A percentile compares a stretch with the other conserved stretches of the same genome.
Conservation (phyloP, 2,113 vertebrate species). For the Coturnix japonica region DNA sequence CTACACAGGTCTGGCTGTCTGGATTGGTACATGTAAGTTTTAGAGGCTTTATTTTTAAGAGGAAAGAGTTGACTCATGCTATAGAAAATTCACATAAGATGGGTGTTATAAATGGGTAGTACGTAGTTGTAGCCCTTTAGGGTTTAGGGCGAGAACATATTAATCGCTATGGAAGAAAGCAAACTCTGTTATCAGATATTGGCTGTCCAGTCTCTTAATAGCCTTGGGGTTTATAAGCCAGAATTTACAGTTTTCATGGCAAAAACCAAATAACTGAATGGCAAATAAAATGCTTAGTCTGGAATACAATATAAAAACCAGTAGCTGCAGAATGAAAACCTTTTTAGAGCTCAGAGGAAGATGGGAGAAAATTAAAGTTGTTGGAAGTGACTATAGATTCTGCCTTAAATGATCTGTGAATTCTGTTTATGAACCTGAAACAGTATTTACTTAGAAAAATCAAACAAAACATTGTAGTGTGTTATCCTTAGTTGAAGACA, state of each 20-base stretch:
- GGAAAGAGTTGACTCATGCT: neutral
- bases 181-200: neutral
- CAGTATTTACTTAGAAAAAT: slow-evolving; percentile 14
- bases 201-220: neutral
- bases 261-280: slow-evolving; percentile 18
- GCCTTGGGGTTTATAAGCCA: neutral
- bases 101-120: neutral
- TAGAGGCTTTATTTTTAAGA: neutral
- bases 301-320: neutral
- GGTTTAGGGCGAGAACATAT: neutral
- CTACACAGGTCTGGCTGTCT: neutral
- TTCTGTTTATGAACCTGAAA: neutral
- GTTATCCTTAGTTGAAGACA: neutral
- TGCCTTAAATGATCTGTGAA: slow-evolving; percentile 25
- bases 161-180: neutral
- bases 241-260: neutral
- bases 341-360: neutral
- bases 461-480: neutral
- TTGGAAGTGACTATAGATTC: neutral
- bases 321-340: slow-evolving; percentile 1
- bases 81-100: neutral
- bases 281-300: slow-evolving; percentile 4
- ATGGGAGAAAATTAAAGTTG: neutral
- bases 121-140: neutral
- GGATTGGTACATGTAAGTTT: neutral